Evolutionary conservation across 92 coral and sea anemone species (phyloP), one percentile per base, ranked within the genome.

Genomic region (Palythoa heliodiscus): DNA sequence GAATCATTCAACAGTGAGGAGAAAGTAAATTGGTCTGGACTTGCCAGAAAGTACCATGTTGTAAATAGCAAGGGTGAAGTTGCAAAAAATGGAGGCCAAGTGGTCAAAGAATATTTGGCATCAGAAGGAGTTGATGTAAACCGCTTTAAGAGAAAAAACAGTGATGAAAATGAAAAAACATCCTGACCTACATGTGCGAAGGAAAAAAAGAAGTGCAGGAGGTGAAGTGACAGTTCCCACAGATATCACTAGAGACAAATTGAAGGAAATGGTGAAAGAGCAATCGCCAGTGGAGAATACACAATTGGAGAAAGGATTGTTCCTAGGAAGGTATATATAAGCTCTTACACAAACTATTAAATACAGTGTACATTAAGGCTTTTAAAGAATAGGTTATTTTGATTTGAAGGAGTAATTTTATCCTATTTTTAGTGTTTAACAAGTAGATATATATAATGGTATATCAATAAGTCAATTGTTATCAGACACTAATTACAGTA

Each of bases 191-290:
- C 60, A 40, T 5, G 78, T 48, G 17, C 78, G 90, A 87, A 77
- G 94, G 67, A 88, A 88, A 73, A 91, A 86, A 35, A 74, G 83
- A 84, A 85, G 90, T 22, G 84, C 37, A 39, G 90, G 92, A 14
- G 94, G 94, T 15, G 92, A 91, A 78, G 87, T 88, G 25, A 89
- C 84, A 52, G 77, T 91, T 60, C 86, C 90, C 12, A 77, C 81
- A 25, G 93, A 91, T 66, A 86, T 80, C 0, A 71, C 52, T 69
- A 75, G 53, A 23, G 81, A 88, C 57, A 86, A 55, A 35, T 75
- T 82, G 38, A 86, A 75, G 12, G 73, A 82, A 38, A 72, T 78
- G 54, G 76, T 67, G 22, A 82, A 69, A 63, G 86, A 84, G 50
- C 54, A 35, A 75, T 84, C 61, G 22, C 77, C 77, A 84, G 86